phyloP scores from a whole-genome alignment of 1,140 invertebrate species.

The Drosophila kurseongensis region DNA sequence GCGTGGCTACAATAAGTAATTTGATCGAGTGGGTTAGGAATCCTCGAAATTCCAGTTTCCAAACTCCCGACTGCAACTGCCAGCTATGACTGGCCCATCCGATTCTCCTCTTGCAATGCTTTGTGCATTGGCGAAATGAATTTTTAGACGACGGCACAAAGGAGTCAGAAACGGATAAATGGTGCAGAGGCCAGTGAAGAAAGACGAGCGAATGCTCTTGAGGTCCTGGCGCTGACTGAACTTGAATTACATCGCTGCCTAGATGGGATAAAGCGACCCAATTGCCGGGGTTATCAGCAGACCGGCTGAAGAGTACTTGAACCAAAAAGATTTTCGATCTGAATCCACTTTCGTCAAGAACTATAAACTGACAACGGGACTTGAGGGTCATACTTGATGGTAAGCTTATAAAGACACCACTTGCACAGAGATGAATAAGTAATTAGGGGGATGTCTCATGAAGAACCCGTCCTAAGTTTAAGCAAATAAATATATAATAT shows the following conservation, averaged over 20 bases:
- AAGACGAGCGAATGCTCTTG: slow-evolving; percentile 16
- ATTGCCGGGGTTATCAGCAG: slow-evolving; percentile 6
- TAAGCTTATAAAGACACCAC: slow-evolving; percentile 1
- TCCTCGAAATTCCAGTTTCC: neutral
- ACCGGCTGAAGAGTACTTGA: slow-evolving; percentile 1
- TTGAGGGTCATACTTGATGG: neutral
- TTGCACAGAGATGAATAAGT: neutral
- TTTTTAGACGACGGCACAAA: slow-evolving; percentile 43
- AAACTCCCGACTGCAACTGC: slow-evolving; percentile 6
- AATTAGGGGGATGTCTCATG: neutral
- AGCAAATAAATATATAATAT: too few species aligned
- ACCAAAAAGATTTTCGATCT: slow-evolving; percentile 6
- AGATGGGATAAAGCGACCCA: neutral
- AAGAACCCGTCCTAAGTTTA: too few species aligned
- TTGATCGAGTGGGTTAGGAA: slow-evolving; percentile 66
- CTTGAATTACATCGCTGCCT: slow-evolving; percentile 5
- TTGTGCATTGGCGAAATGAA: slow-evolving; percentile 56
- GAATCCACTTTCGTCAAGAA: neutral
- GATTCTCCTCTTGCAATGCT: slow-evolving; percentile 22
- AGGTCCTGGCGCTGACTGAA: slow-evolving; percentile 17
- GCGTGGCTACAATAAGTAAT: slow-evolving; percentile 76
- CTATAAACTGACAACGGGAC: neutral
- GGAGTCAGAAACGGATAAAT: slow-evolving; percentile 16
- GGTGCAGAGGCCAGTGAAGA: neutral
- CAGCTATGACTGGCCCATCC: neutral